Base-by-base conservation (phyloP, 2,797 vertebrate species). In the Pangasius larnaudii region DNA sequence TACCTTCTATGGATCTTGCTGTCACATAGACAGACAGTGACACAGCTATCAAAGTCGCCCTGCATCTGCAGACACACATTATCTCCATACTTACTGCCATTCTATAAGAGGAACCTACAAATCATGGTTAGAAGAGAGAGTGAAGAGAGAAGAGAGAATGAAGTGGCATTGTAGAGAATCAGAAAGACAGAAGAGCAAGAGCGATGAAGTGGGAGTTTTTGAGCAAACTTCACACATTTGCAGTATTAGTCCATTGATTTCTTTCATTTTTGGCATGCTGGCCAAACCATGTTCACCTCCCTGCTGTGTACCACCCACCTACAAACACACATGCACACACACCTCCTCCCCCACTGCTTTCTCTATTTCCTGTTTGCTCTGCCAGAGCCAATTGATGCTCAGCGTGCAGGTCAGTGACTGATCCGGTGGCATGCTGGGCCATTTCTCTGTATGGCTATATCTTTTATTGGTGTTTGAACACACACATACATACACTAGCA, bases 191-290 rank as follows among this genome's bases (percentile, higher is more conserved):
- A 83, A 30, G 14, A 46, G 16, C 42, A 30, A 49, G 51, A 65
- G 53, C 1, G 30, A 19, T 49, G 42, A 19, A 84, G 82, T 51
- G 36, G 49, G 63, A 53, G 46, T 7, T 36, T 67, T 84, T 82
- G 91, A 92, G 88, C 69, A 85, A 91, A 92, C 90, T 93, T 72
- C 86, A 90, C 89, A 42, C 3, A 5, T 63, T 78, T 30, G 59
- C 24, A 87, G 80, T 83, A 88, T 88, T 90, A 86, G 91, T 82
- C 91, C 88, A 94, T 94, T 94, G 94, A 94, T 95, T 89, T 85
- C 49, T 71, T 72, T 85, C 51, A 71, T 82, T 87, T 88, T 95
- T 91, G 88, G 86, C 88, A 87, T 92, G 88, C 79, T 84, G 87
- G 87, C 65, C 53, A 75, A 74, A 74, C 58, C 69, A 10, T 67